phyloP scores from a whole-genome alignment of 2,797 vertebrate genomes.

The Alcedo quadribrachys region DNA sequence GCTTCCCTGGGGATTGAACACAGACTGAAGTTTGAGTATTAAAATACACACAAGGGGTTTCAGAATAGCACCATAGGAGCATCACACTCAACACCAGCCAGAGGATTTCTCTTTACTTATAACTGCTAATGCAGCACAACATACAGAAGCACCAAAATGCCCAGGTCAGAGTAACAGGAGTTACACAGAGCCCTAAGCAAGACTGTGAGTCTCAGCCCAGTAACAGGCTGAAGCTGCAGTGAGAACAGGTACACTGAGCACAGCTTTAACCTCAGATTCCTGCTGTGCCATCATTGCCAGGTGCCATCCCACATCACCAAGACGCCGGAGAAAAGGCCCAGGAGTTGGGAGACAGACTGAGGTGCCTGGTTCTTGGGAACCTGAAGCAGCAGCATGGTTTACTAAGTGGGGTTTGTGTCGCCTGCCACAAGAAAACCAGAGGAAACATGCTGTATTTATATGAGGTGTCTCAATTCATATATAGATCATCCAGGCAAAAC shows the following conservation, averaged over 20 bases:
- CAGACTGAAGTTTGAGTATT: neutral
- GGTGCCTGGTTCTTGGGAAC: neutral
- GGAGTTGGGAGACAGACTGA: neutral
- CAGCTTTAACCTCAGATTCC: neutral
- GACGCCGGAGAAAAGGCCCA: fast-evolving
- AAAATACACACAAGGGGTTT: neutral
- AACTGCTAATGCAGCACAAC: neutral
- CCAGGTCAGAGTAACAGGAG: neutral
- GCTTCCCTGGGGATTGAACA: neutral
- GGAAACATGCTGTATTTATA: neutral
- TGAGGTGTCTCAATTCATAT: neutral
- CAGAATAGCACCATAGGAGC: neutral
- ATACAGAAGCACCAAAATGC: fast-evolving
- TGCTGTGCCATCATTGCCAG: fast-evolving
- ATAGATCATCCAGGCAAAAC: slow-evolving; percentile 23
- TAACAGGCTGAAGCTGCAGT: neutral
- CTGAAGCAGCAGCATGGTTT: neutral
- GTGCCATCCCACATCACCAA: neutral
- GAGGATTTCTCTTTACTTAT: neutral
- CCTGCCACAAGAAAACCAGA: neutral
- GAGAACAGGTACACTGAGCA: fast-evolving
- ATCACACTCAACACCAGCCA: neutral
- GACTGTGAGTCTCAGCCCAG: fast-evolving
- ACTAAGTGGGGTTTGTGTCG: neutral
- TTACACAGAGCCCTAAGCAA: neutral